A percentile compares a stretch with the other conserved stretches of the same genome.
These are phyloP conservation scores for Porites rus DNA, from an alignment of 92 coral and sea anemone species.

Conservation along the genomic window DNA sequence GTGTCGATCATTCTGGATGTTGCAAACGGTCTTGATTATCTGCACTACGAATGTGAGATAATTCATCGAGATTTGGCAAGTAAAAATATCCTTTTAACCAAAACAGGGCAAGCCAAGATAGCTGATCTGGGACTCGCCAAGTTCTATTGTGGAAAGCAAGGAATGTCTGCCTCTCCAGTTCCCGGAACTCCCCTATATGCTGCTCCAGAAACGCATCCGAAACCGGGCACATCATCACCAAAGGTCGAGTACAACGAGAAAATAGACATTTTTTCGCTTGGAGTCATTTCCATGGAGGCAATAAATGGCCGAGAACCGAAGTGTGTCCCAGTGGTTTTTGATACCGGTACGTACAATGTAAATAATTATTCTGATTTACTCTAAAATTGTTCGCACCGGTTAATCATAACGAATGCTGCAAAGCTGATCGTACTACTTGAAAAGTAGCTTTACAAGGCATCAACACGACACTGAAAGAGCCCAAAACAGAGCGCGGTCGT, in stretches of 20 bases:
- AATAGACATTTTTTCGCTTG: conserved; percentile 58
- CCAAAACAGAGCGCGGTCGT: too few relatives aligned
- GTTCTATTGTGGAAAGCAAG: neutral
- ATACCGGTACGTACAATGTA: neutral
- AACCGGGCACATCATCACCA: neutral
- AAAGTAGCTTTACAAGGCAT: too few relatives aligned
- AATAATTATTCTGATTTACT: too few relatives aligned
- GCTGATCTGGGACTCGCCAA: conserved; percentile 64
- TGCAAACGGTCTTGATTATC: conserved; percentile 46
- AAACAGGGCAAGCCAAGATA: conserved; percentile 50
- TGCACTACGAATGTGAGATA: conserved; percentile 26
- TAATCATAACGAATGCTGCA: too few relatives aligned
- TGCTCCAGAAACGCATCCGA: conserved; percentile 50
- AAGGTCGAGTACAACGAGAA: conserved; percentile 18
- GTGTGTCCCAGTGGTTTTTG: neutral
- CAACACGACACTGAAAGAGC: too few relatives aligned
- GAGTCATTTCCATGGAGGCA: conserved; percentile 39
- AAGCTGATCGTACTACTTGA: too few relatives aligned
- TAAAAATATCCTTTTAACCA: conserved; percentile 53
- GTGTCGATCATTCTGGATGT: conserved; percentile 55
- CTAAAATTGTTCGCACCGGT: too few relatives aligned
- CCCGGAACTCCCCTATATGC: conserved; percentile 62
- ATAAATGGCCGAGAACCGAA: conserved; percentile 33
- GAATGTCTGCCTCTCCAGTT: conserved; percentile 31
- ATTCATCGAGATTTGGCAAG: conserved; percentile 59